Evolutionary conservation across 2,113 vertebrate genomes (phyloP).

Genomic region (Chamaea fasciata): DNA sequence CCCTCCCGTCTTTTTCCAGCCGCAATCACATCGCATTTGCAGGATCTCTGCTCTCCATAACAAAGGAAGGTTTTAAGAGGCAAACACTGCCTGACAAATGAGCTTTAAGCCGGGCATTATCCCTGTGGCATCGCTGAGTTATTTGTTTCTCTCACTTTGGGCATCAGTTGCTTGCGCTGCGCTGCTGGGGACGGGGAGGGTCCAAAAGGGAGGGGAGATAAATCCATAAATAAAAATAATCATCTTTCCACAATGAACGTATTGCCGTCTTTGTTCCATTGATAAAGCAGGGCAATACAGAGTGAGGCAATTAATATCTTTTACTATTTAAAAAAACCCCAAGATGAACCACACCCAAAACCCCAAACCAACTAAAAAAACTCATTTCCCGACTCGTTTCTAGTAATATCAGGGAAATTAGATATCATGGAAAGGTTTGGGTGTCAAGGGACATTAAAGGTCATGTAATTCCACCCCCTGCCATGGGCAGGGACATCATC

Average conservation of each 20-base stretch:
- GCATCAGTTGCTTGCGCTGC: not conserved
- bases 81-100: not conserved
- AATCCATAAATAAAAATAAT: not conserved
- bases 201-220: not conserved
- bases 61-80: not conserved
- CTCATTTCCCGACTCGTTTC: not conserved
- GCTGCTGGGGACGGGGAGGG: too few relatives aligned
- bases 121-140: not conserved
- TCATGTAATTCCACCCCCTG: not conserved
- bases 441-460: not conserved
- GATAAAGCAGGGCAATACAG: not conserved
- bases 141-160: not conserved
- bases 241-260: not conserved
- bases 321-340: not conserved
- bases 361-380: not conserved
- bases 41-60: not conserved
- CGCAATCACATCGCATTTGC: not conserved
- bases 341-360: not conserved
- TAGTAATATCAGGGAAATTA: not conserved
- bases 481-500: not conserved
- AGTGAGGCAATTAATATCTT: not conserved
- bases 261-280: not conserved
- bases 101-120: not conserved
- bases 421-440: not conserved
- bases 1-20: not conserved